Evolutionary conservation across 2,797 vertebrate genomes (phyloP).

Genomic region (Myotis vivesi): DNA sequence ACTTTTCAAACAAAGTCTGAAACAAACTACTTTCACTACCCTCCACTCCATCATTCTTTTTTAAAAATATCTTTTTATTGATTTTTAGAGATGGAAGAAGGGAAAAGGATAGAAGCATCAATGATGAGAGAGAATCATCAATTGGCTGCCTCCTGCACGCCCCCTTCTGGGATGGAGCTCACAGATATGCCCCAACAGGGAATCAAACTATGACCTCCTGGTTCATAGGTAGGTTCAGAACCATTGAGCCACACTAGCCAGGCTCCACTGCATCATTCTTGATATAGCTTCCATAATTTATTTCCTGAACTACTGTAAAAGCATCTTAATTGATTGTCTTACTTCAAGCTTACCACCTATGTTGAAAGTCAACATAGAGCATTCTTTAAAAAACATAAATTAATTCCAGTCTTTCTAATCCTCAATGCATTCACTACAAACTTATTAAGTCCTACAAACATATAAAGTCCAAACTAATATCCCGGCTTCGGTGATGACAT

Average conservation of each 20-base stretch:
- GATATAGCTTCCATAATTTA: neutral
- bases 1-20: neutral
- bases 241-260: too few relatives aligned
- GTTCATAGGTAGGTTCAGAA: too few relatives aligned
- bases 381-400: neutral
- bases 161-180: too few relatives aligned
- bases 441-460: neutral
- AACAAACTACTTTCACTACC: neutral
- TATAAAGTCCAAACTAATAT: neutral
- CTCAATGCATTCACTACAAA: neutral
- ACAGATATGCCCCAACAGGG: too few relatives aligned
- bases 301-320: neutral
- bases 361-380: neutral
- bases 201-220: too few relatives aligned
- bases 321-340: neutral
- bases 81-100: too few relatives aligned
- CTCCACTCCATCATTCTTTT: neutral
- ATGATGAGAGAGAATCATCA: too few relatives aligned
- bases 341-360: neutral
- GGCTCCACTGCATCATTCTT: neutral
- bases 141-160: too few relatives aligned
- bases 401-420: neutral
- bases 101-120: too few relatives aligned
- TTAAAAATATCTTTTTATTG: too few relatives aligned
- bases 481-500: rapidly evolving